Evolutionary conservation across 2,797 vertebrate species (phyloP).

Genomic region (Poliocrania exsul): DNA sequence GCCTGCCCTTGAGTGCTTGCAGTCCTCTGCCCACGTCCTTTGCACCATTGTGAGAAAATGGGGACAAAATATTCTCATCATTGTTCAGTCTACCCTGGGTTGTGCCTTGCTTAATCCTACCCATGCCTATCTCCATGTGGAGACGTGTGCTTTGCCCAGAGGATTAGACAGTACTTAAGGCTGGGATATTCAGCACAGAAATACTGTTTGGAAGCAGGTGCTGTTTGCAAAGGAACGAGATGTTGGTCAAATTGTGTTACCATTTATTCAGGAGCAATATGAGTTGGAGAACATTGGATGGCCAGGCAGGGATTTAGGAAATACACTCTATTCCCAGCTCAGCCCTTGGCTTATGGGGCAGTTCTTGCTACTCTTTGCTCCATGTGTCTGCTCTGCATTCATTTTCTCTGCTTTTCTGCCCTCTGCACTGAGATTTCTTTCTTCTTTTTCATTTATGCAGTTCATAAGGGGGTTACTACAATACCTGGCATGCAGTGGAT

Average conservation of each 20-base stretch:
- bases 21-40: not conserved
- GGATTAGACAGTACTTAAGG: not conserved
- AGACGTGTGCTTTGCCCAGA: not conserved
- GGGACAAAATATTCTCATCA: accelerated
- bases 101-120: not conserved
- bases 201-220: not conserved
- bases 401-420: not conserved
- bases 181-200: not conserved
- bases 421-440: not conserved
- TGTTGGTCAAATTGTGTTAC: not conserved
- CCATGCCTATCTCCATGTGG: accelerated
- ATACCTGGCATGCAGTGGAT: not conserved
- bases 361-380: not conserved
- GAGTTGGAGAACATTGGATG: not conserved
- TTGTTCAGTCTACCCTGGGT: accelerated
- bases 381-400: accelerated
- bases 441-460: not conserved
- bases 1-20: not conserved
- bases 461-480: not conserved
- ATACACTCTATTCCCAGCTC: not conserved
- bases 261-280: not conserved
- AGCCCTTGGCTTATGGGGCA: not conserved
- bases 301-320: not conserved
- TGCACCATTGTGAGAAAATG: accelerated
- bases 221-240: not conserved